A percentile compares a stretch with the other conserved stretches of the same genome.
Conservation (phyloP, 2,888 invertebrate species). For the Sepioteuthis lessoniana region DNA sequence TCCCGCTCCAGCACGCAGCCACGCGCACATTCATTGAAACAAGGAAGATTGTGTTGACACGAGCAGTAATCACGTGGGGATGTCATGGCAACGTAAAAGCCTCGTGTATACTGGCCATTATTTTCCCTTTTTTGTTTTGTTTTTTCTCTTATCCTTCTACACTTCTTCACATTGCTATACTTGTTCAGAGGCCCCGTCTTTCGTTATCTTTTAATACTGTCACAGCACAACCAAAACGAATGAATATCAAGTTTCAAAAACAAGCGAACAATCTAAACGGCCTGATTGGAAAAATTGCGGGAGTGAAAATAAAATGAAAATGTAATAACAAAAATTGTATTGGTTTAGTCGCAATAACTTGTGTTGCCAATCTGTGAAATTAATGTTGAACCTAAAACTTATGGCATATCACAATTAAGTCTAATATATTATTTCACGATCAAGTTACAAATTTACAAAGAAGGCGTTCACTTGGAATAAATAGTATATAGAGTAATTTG, state of each 20-base stretch:
- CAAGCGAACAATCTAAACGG: neutral
- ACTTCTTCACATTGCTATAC: neutral
- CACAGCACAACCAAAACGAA: neutral
- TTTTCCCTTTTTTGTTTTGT: neutral
- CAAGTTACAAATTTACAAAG: too few relatives aligned
- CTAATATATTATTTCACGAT: too few relatives aligned
- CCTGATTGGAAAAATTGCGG: neutral
- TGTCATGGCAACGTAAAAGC: neutral
- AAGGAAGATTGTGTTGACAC: constrained; percentile 20
- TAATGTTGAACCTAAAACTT: too few relatives aligned
- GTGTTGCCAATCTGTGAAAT: neutral
- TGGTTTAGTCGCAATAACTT: neutral
- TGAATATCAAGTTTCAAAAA: neutral
- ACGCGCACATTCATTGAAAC: neutral
- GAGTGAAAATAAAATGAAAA: neutral
- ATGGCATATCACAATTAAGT: too few relatives aligned
- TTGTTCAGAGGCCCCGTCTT: neutral
- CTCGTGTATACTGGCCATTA: neutral
- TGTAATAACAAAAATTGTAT: too few relatives aligned
- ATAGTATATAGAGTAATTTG: too few relatives aligned
- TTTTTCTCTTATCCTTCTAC: neutral
- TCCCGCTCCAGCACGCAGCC: neutral
- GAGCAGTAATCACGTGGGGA: neutral
- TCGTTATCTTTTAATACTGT: too few relatives aligned
- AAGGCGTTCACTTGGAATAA: too few relatives aligned